Evolutionary conservation across 64 coral and sea anemone species (phyloP), one percentile per base, ranked within the genome.

Genomic region (Montipora capricornis): DNA sequence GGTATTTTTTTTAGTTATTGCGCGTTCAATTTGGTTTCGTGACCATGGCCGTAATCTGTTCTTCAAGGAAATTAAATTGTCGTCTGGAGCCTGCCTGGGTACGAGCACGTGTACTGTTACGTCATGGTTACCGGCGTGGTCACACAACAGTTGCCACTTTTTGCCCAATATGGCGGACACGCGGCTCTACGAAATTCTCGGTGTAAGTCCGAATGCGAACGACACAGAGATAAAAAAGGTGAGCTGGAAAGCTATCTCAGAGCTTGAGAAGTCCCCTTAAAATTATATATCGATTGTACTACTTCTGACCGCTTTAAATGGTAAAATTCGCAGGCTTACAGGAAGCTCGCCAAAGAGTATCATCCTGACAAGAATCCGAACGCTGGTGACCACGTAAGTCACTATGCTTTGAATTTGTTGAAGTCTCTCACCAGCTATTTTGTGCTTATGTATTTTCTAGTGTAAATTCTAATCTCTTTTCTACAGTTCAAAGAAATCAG

Each of bases 141-240:
- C 87, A 94, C 93, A 94, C 78, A 94, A 78, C 83, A 88, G 89
- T 94, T 88, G 83, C 81, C 89, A 69, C 75, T 84, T 91, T 79
- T 95, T 95, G 83, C 88, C 82, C 89, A 94, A 96, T 83, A 94
- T 96, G 95, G 93, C 96, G 90, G 98, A 99, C 98, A 99, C 98
- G 98, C 82, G 98, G 98, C 80, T 99, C 80, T 99, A 99, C 77
- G 95, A 99, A 68, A 61, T 99, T 69, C 82, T 99, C 49, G 92
- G 92, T 92, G 98, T 99, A 17, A 80, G 71, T 84, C 79, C 71
- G 89, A 94, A 92, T 89, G 92, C 95, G 55, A 89, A 52, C 55
- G 98, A 99, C 82, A 90, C 80, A 46, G 98, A 99, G 80, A 92
- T 99, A 74, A 99, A 99, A 87, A 99, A 99, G 95, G 98, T 99